A percentile compares a stretch with the other conserved stretches of the same genome.
These are phyloP conservation scores for Grallaria varia DNA, from an alignment of 2,113 vertebrate genomes.

Conservation along the genomic window DNA sequence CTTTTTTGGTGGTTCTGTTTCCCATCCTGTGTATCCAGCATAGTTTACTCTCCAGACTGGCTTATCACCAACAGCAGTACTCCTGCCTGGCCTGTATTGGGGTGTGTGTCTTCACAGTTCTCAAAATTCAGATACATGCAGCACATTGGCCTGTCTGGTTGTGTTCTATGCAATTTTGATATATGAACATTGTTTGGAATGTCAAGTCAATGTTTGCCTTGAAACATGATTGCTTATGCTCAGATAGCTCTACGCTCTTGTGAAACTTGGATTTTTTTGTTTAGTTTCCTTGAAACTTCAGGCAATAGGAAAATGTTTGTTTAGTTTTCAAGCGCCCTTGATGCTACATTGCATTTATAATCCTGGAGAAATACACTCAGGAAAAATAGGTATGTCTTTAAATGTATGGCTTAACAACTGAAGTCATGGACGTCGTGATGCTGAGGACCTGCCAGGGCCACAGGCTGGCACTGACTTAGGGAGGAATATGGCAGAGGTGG, in stretches of 20 bases:
- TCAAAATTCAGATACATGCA: not conserved
- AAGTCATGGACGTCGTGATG: not conserved
- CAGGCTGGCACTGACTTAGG: not conserved
- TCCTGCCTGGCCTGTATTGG: not conserved
- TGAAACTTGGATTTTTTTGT: not conserved
- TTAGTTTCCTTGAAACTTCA: not conserved
- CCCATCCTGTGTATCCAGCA: rapidly evolving
- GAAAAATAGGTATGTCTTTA: not conserved
- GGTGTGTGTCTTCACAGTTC: not conserved
- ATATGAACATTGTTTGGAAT: not conserved
- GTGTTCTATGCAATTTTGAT: not conserved
- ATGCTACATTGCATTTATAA: not conserved
- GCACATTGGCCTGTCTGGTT: not conserved
- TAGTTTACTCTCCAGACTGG: not conserved
- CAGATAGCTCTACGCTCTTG: not conserved
- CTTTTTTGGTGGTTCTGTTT: not conserved
- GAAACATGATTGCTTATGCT: not conserved
- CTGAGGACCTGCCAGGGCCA: not conserved
- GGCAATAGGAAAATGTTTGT: not conserved
- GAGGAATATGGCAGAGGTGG: not conserved
- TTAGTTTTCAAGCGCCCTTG: not conserved
- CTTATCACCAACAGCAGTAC: not conserved
- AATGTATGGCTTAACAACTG: not conserved
- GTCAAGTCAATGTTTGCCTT: not conserved
- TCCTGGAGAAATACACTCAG: not conserved